These are phyloP conservation scores for Oxyscelio sp. DNA, from an alignment of 2,888 invertebrate species.

Conservation along the genomic window DNA sequence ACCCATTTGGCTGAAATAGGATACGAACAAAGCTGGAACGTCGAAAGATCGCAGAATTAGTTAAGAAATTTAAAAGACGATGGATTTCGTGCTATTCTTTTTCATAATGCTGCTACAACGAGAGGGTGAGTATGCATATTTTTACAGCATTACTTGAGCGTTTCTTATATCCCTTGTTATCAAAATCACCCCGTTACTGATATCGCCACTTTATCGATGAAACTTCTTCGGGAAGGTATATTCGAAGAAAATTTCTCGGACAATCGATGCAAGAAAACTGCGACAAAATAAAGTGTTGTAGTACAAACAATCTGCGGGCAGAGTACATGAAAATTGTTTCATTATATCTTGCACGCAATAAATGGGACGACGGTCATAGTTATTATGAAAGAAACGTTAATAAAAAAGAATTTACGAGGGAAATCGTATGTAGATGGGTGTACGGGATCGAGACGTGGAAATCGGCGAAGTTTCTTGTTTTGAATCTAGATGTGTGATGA, in stretches of 20 bases:
- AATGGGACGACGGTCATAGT: no score
- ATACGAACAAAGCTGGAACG: conserved; percentile 37
- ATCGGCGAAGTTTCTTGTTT: no score
- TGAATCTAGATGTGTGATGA: no score
- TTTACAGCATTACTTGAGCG: conserved; percentile 21
- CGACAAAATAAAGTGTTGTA: conserved; percentile 38
- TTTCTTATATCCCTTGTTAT: conserved; percentile 50
- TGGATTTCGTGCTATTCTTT: conserved; percentile 71
- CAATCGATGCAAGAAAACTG: conserved; percentile 18
- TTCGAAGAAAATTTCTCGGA: conserved; percentile 26
- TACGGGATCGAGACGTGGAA: no score
- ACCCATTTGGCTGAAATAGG: no score
- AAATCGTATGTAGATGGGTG: no score
- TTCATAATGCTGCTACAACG: conserved; percentile 69
- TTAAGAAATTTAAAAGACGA: conserved; percentile 56
- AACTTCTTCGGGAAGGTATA: conserved; percentile 23
- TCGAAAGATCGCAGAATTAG: conserved; percentile 39
- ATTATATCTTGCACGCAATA: conserved; percentile 44
- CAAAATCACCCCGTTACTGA: conserved; percentile 36
- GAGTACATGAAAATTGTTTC: conserved; percentile 46
- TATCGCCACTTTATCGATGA: conserved; percentile 24
- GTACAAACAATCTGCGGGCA: conserved; percentile 34
- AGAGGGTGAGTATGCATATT: conserved; percentile 55
- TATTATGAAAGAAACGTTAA: no score
- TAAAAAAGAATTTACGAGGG: no score